Evolutionary conservation across 2,113 vertebrate species (phyloP).

Genomic region (Nansenia antarctica): DNA sequence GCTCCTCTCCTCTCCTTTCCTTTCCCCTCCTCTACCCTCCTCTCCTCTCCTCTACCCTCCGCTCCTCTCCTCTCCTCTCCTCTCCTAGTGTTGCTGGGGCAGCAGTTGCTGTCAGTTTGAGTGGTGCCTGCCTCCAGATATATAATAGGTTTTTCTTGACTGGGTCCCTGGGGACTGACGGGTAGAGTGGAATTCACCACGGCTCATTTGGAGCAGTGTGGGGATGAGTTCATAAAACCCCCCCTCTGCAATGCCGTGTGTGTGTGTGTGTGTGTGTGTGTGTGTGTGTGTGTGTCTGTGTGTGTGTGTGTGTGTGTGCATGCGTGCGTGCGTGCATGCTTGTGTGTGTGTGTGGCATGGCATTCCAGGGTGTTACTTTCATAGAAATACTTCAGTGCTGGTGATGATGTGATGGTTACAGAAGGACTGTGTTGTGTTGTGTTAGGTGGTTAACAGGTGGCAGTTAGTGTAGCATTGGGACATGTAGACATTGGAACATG

Average conservation of each 20-base stretch:
- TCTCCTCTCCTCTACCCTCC: conserved; percentile 29
- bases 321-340: too few species aligned
- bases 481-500: too few species aligned
- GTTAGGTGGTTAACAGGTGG: too few species aligned
- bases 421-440: too few species aligned
- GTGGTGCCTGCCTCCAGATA: conserved; percentile 72
- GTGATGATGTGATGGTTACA: too few species aligned
- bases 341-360: background rate
- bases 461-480: too few species aligned
- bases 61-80: background rate
- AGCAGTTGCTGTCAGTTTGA: conserved; percentile 78
- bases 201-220: conserved; percentile 69
- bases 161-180: conserved; percentile 69
- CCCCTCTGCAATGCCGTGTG: conserved; percentile 62
- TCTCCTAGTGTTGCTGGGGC: conserved; percentile 69
- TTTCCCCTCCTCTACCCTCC: conserved; percentile 2
- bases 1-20: conserved; percentile 7
- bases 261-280: conserved; percentile 37
- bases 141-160: conserved; percentile 77
- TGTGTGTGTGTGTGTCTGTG: background rate
- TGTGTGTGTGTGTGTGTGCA: too few species aligned
- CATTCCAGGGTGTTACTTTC: background rate
- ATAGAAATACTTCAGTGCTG: too few species aligned
- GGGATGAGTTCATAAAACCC: conserved; percentile 66
- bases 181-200: conserved; percentile 71